Evolutionary conservation across 1,140 invertebrate species (phyloP).

Genomic region (Mycetomoellerius zeteki): DNA sequence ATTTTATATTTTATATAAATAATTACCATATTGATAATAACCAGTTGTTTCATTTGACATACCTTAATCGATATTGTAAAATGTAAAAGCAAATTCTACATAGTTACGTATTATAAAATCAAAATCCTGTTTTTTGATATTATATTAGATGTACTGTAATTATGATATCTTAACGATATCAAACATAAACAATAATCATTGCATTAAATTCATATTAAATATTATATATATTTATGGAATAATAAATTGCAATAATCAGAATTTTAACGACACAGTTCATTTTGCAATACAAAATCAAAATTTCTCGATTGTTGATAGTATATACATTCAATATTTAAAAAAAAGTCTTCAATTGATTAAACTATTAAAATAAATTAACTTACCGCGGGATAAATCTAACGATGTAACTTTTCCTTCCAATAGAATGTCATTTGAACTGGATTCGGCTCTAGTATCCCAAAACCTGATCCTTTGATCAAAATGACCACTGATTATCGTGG

Average conservation of each 20-base stretch:
- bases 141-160: slow-evolving; percentile 2
- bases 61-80: slow-evolving; percentile 25
- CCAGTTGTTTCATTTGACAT: neutral
- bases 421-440: slow-evolving; percentile 93
- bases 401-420: slow-evolving; percentile 98
- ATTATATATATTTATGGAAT: slow-evolving; percentile 36
- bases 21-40: slow-evolving; percentile 17
- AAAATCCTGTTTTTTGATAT: neutral
- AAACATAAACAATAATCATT: slow-evolving; percentile 9
- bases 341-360: neutral
- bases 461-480: slow-evolving; percentile 98
- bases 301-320: neutral
- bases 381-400: slow-evolving; percentile 96
- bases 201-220: slow-evolving; percentile 22
- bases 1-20: slow-evolving; percentile 1
- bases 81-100: neutral
- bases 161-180: slow-evolving; percentile 3
- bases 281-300: neutral
- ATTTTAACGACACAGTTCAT: neutral
- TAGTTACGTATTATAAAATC: neutral
- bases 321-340: neutral
- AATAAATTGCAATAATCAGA: neutral
- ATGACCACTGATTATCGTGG: slow-evolving; percentile 98
- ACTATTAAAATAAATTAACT: slow-evolving; percentile 67
- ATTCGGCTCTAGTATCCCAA: slow-evolving; percentile 96